These are phyloP conservation scores for Xylocampa areola DNA, from an alignment of 2,888 invertebrate genomes.

Conservation along the genomic window DNA sequence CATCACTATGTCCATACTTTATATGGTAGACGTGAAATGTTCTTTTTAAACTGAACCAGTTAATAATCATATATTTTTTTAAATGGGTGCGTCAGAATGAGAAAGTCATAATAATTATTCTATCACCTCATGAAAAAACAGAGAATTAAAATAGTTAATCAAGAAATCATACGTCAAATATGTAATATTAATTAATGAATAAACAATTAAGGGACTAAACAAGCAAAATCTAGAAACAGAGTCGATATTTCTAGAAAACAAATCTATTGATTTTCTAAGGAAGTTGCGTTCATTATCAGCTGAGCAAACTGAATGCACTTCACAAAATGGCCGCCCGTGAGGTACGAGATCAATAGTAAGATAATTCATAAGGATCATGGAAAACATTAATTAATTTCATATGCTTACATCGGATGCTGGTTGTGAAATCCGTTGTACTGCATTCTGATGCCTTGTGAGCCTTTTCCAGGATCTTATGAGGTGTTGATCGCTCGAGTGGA, in stretches of 20 bases:
- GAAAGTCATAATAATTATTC: no score
- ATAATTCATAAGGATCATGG: constrained; percentile 17
- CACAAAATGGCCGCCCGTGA: constrained; percentile 87
- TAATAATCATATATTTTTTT: no score
- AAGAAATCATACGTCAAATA: not conserved
- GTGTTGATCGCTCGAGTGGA: constrained; percentile 78
- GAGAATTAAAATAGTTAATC: not conserved
- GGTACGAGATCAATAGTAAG: constrained; percentile 54
- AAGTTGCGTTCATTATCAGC: constrained; percentile 75
- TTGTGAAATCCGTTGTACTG: constrained; percentile 89
- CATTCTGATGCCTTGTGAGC: constrained; percentile 74
- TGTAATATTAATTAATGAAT: not conserved
- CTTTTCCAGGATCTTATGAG: constrained; percentile 72
- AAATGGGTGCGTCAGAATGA: no score
- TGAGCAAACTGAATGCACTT: constrained; percentile 76
- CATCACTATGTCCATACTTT: no score
- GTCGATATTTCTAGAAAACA: constrained; percentile 17
- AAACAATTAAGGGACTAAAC: not conserved
- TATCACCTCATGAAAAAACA: constrained; percentile 1
- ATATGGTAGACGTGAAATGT: no score
- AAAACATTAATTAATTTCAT: constrained; percentile 26
- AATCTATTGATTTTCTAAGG: constrained; percentile 62
- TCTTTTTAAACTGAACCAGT: no score
- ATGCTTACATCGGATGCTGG: constrained; percentile 87
- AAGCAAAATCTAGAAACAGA: not conserved